phyloP scores from a whole-genome alignment of 2,888 invertebrate genomes.

The Lordiphosa fenestrarum region DNA sequence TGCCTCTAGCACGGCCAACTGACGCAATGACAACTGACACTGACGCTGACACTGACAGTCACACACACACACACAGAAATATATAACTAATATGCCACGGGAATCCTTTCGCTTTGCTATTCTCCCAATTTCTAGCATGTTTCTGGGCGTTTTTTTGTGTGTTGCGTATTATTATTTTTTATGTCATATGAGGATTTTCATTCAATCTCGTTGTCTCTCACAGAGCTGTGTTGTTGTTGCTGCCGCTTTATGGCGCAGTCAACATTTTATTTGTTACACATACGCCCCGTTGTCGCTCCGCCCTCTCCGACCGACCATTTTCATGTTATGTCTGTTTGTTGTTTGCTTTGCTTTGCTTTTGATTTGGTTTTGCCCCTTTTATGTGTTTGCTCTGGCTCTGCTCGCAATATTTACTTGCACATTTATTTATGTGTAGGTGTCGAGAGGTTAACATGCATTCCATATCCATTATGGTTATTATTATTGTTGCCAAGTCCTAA shows the following conservation, averaged over 20 bases:
- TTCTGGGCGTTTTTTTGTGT: conserved; percentile 28
- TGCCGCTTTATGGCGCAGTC: conserved; percentile 52
- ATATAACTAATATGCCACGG: conserved; percentile 52
- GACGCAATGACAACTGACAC: conserved; percentile 42
- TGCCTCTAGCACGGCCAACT: conserved; percentile 23
- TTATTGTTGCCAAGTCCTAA: conserved; percentile 11
- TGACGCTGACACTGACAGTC: conserved; percentile 27
- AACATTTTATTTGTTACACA: conserved; percentile 60
- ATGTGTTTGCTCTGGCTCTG: conserved; percentile 25
- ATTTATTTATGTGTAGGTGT: conserved; percentile 67
- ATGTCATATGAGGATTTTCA: conserved; percentile 53
- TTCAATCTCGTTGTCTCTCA: conserved; percentile 54
- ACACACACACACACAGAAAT: conserved; percentile 21
- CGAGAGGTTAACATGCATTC: conserved; percentile 48
- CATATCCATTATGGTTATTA: conserved; percentile 23
- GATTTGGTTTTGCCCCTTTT: conserved; percentile 5
- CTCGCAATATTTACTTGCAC: conserved; percentile 50
- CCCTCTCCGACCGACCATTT: conserved; percentile 13
- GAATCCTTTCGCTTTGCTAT: conserved; percentile 50
- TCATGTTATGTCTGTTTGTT: conserved; percentile 28
- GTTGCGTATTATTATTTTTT: conserved; percentile 52
- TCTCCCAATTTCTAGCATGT: conserved; percentile 34
- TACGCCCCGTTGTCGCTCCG: conserved; percentile 32
- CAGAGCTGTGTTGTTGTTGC: conserved; percentile 11
- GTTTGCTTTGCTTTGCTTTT: conserved; percentile 15